Conservation (phyloP, 2,888 invertebrate species). For the Epirrita christyi region DNA sequence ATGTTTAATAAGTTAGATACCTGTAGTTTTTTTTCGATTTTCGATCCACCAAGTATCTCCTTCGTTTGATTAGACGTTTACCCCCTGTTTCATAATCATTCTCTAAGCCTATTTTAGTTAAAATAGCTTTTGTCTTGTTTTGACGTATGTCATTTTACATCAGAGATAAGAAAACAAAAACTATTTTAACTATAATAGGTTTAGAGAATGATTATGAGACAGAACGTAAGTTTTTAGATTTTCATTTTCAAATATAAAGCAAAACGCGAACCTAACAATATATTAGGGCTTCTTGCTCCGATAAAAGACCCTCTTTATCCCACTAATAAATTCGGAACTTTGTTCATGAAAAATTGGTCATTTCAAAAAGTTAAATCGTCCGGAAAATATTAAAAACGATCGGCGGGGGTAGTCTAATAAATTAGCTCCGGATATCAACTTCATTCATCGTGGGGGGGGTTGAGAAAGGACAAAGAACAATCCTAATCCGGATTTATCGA, state of each 20-base stretch:
- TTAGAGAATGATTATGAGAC: no score
- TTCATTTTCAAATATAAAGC: background rate
- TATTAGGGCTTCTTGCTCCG: conserved; percentile 20
- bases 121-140: no score
- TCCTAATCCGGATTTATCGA: conserved; percentile 69
- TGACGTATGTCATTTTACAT: no score
- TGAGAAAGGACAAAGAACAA: conserved; percentile 52
- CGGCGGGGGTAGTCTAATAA: conserved; percentile 48
- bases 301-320: conserved; percentile 34
- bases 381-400: conserved; percentile 44
- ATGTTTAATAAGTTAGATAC: background rate
- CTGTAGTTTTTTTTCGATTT: background rate
- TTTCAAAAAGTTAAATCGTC: conserved; percentile 40
- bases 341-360: conserved; percentile 38
- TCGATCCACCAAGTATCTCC: no score
- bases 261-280: conserved; percentile 2
- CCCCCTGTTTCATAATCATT: no score
- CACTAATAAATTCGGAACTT: conserved; percentile 38
- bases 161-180: no score
- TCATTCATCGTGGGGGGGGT: conserved; percentile 40
- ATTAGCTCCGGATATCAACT: conserved; percentile 58
- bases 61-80: no score
- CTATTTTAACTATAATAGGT: no score
- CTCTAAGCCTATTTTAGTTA: no score
- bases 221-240: background rate